A percentile compares a stretch with the other conserved stretches of the same genome.
These are phyloP conservation scores for Aplysina aerophoba DNA, from an alignment of 37 sponge, comb jelly and placozoan species.

Conservation along the genomic window DNA sequence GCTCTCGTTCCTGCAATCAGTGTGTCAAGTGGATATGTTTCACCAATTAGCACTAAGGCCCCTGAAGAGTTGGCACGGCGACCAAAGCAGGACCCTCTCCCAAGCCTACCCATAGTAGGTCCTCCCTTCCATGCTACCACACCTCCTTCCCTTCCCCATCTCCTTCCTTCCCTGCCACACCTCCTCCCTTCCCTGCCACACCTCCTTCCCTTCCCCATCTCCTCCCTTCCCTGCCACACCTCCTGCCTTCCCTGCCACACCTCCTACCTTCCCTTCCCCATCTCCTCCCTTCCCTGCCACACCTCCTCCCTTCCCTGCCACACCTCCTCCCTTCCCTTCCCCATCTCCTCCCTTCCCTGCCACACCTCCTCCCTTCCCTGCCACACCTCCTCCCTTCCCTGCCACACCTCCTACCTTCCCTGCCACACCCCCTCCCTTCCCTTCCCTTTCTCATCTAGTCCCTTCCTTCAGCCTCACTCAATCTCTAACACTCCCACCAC, in stretches of 20 bases:
- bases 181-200: background rate
- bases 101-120: too few species aligned
- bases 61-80: background rate
- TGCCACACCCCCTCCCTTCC: slow-evolving; percentile 1
- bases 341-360: background rate
- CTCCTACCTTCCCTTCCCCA: too few species aligned
- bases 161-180: too few species aligned
- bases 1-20: background rate
- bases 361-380: background rate
- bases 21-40: background rate
- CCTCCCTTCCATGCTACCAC: too few species aligned
- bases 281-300: too few species aligned
- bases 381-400: background rate
- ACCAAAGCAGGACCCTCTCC: slow-evolving; percentile 2
- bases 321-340: background rate
- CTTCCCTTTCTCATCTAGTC: background rate
- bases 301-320: background rate
- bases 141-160: too few species aligned
- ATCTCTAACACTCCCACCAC: too few species aligned
- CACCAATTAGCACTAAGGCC: background rate
- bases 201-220: background rate
- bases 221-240: background rate
- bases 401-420: background rate
- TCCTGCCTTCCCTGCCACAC: background rate
- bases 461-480: too few species aligned